Base-by-base conservation (phyloP, 1,140 invertebrate genomes). In the Agrypnia vestita region DNA sequence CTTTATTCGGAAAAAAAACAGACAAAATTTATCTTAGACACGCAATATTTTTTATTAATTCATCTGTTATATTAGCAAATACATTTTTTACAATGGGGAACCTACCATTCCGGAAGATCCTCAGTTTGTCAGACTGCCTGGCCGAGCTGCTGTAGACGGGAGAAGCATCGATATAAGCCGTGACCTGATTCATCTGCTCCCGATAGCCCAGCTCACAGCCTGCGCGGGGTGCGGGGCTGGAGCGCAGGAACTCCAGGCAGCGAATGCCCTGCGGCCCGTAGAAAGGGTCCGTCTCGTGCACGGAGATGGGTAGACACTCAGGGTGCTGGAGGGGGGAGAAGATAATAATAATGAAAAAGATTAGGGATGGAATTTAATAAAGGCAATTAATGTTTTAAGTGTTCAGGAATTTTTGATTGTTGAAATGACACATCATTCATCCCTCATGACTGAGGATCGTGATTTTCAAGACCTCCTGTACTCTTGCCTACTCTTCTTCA, bases 81-180 rank as follows among this genome's bases (percentile, higher is more conserved):
- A 4, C 11, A 8, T 3, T 51, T 4, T 12, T 13, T 51, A 13
- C 8, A 15, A 51, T 1, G 49, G 3, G 15, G 13, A 44, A 49
- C 84, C 87, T 82, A 89, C 95, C 94, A 84, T 93, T 93, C 53
- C 93, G 91, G 84, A 94, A 95, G 1, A 94, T 86, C 56, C 95
- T 86, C 0, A 96, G 89, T 79, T 92, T 92, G 78, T 95, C 93
- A 0, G 95, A 93, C 67, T 95, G 93, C 56, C 93, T 91, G 13
- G 94, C 92, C 56, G 93, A 95, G 86, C 95, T 98, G 56, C 96
- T 97, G 86, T 99, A 99, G 9, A 99, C 92, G 35, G 94, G 95
- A 0, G 97, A 99, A 1, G 92, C 97, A 85, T 99, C 98, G 15
- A 99, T 91, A 84, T 92, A 99, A 4, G 96, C 94, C 0, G 97